These are phyloP conservation scores for Procambarus clarkii DNA, from an alignment of 1,140 invertebrate genomes.

Conservation along the genomic window DNA sequence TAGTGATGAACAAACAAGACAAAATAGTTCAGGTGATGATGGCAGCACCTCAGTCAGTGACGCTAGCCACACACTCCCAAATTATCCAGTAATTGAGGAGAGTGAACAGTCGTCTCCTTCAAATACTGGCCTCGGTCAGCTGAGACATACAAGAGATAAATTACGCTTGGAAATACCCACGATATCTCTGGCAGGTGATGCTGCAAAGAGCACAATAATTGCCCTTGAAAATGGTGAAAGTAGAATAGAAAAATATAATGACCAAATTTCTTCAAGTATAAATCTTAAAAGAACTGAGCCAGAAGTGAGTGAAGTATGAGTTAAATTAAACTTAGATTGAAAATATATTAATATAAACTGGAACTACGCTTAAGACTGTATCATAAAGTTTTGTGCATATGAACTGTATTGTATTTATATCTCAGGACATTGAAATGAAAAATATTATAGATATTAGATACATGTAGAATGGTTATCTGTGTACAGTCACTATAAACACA, in stretches of 20 bases:
- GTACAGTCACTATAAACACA: background rate
- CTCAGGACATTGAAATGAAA: constrained; percentile 36
- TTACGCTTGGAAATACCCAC: constrained; percentile 53
- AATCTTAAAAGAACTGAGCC: constrained; percentile 47
- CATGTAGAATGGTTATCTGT: background rate
- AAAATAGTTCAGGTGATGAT: background rate
- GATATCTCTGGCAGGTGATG: constrained; percentile 32
- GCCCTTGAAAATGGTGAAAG: constrained; percentile 26
- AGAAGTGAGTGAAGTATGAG: constrained; percentile 64
- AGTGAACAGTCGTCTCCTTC: constrained; percentile 19
- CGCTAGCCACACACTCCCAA: background rate
- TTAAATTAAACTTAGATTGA: constrained; percentile 26
- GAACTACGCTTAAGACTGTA: constrained; percentile 3
- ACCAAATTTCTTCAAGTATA: constrained; percentile 18
- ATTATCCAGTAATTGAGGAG: constrained; percentile 22
- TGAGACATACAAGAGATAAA: constrained; percentile 55
- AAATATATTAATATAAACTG: constrained; percentile 11
- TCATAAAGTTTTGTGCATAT: constrained; percentile 25
- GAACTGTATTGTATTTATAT: constrained; percentile 29
- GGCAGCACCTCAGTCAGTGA: background rate
- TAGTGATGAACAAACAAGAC: background rate
- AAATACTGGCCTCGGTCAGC: constrained; percentile 27
- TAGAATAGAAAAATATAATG: constrained; percentile 26
- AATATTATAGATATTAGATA: constrained; percentile 17
- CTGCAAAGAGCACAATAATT: background rate